A percentile compares a stretch with the other conserved stretches of the same genome.
Evolutionary conservation across 2,797 vertebrate species (phyloP).

Genomic region (Brachymystax lenok): DNA sequence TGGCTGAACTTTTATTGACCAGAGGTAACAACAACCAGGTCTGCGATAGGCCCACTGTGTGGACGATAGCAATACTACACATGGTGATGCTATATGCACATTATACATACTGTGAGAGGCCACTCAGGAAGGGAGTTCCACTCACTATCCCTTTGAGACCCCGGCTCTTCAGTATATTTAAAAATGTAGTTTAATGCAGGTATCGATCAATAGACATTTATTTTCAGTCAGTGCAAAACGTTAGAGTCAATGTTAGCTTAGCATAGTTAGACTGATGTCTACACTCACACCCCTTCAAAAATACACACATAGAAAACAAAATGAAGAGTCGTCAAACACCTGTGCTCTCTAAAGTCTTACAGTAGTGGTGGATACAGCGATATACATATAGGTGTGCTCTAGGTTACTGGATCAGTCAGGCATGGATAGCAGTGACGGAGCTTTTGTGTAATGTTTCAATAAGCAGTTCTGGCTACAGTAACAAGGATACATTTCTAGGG

Average conservation of each 20-base stretch:
- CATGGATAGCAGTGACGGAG: conserved; percentile 5
- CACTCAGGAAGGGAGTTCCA: conserved; percentile 41
- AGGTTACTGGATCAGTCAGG: conserved; percentile 17
- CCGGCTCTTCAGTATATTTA: conserved; percentile 24
- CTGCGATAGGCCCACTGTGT: conserved; percentile 40
- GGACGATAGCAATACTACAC: conserved; percentile 32
- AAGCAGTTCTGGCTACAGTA: conserved; percentile 28
- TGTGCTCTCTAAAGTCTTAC: conserved; percentile 26
- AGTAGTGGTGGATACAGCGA: conserved; percentile 23
- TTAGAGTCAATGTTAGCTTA: conserved; percentile 50
- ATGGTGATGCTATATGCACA: conserved; percentile 30
- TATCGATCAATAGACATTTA: conserved; percentile 25
- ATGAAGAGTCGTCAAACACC: conserved; percentile 15
- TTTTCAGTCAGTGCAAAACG: conserved; percentile 68
- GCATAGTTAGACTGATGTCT: conserved; percentile 40
- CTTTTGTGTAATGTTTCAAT: conserved; percentile 27
- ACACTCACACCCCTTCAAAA: conserved; percentile 29
- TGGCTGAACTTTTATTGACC: conserved; percentile 39
- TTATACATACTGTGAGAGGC: conserved; percentile 47
- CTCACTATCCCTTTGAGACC: conserved; percentile 39
- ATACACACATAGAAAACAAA: conserved; percentile 13
- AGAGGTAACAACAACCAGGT: conserved; percentile 46
- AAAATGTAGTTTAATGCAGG: conserved; percentile 31
- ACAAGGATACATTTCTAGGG: conserved; percentile 18
- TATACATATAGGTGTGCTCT: conserved; percentile 14